Evolutionary conservation across 2,113 vertebrate species (phyloP).

Genomic region (Galeopterus variegatus): DNA sequence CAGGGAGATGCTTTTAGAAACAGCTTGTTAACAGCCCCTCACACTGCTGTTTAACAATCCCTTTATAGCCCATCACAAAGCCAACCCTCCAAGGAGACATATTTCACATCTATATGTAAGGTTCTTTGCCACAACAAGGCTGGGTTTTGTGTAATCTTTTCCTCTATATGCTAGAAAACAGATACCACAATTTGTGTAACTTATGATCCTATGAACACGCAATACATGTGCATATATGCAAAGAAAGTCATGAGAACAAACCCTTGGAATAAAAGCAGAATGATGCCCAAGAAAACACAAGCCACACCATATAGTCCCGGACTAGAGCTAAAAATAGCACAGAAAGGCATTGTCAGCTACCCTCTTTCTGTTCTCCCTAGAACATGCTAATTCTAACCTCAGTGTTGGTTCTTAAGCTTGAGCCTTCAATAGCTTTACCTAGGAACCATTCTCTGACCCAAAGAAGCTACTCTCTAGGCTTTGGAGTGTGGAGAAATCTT

Average conservation of each 20-base stretch:
- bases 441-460: not conserved
- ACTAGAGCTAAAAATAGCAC: slow-evolving; percentile 31
- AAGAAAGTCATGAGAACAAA: slow-evolving; percentile 13
- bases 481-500: not conserved
- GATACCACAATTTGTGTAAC: slow-evolving; percentile 37
- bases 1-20: slow-evolving; percentile 68
- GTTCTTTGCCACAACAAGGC: slow-evolving; percentile 56
- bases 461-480: not conserved
- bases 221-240: not conserved
- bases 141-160: slow-evolving; percentile 48
- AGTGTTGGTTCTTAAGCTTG: not conserved
- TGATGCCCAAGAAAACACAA: slow-evolving; percentile 22
- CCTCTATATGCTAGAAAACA: slow-evolving; percentile 24
- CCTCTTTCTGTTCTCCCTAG: not conserved
- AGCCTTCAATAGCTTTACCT: not conserved
- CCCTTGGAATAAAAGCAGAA: slow-evolving; percentile 39
- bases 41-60: slow-evolving; percentile 72
- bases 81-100: slow-evolving; percentile 69
- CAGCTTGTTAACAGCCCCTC: slow-evolving; percentile 77
- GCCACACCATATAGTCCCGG: not conserved
- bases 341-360: not conserved
- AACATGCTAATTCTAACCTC: not conserved
- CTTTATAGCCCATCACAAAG: slow-evolving; percentile 77
- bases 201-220: not conserved
- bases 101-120: slow-evolving; percentile 71